Evolutionary conservation across 2,797 vertebrate genomes (phyloP), one percentile per base, ranked within the genome.

Genomic region (Acropternis orthonyx): DNA sequence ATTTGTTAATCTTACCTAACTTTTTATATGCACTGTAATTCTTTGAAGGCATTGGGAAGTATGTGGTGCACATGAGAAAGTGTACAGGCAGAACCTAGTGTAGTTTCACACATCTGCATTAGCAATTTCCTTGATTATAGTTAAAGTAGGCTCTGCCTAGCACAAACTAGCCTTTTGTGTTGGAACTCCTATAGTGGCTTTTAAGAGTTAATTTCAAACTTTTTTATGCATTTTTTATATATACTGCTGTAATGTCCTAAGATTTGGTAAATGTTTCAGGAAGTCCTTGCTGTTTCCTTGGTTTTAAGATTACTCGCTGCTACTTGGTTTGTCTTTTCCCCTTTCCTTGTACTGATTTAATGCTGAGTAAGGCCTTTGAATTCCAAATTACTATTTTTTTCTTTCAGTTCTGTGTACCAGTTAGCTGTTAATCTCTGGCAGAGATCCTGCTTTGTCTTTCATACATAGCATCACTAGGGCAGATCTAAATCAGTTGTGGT

Each of bases 21-120:
- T 20, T 83, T 65, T 37, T 8, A 2, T 46, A 19, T 23, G 10
- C 0, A 0, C 21, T 67, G 11, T 39, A 51, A 27, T 39, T 89
- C 26, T n/a, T 21, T 73, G 28, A 79, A 36, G 43, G 19, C 43
- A 37, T 37, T 12, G 12, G 37, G 37, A 12, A 37, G 37, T 37
- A 37, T 37, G 37, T 37, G 37, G 37, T 37, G 37, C 37, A 37
- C 37, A 37, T 37, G 37, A 37, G 37, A 32, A 68, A 21, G 6
- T 32, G 14, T 11, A 6, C 9, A 55, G 41, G 24, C 19, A 85
- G 68, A 68, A 79, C 8, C 13, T 19, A 7, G 10, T 54, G 19
- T 74, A 19, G 12, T 86, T 90, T 86, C 30, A 71, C 4, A 7
- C 36, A 34, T 32, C 18, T 72, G 10, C 27, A 13, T 89, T 82